Evolutionary conservation across 2,797 vertebrate genomes (phyloP).

Genomic region (Scyliorhinus canicula): DNA sequence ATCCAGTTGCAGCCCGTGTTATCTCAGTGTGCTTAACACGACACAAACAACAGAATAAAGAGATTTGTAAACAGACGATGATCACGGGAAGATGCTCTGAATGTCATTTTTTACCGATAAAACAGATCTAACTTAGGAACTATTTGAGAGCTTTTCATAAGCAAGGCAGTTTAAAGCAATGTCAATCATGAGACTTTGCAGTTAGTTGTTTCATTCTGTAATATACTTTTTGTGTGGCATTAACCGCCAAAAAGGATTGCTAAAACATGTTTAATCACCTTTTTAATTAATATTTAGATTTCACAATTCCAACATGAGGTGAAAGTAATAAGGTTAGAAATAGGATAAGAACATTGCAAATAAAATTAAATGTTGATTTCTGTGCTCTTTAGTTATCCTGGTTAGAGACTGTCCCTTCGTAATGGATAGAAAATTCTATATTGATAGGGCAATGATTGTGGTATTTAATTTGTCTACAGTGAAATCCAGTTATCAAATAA

Average conservation of each 20-base stretch:
- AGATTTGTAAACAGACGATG: neutral
- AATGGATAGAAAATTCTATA: neutral
- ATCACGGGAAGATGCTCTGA: neutral
- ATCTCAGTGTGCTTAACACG: too few species aligned
- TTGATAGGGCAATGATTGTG: neutral
- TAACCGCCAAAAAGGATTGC: neutral
- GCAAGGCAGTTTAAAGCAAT: neutral
- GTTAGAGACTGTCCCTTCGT: neutral
- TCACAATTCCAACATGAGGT: neutral
- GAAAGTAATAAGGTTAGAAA: neutral
- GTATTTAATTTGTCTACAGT: neutral
- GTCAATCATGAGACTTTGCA: too few species aligned
- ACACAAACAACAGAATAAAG: neutral
- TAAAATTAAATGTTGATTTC: neutral
- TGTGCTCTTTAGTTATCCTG: neutral
- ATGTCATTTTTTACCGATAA: neutral
- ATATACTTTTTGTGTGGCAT: neutral
- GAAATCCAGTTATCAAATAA: neutral
- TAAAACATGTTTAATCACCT: neutral
- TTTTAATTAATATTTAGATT: neutral
- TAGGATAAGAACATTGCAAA: neutral
- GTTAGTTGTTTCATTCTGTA: neutral
- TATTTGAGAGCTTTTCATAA: neutral
- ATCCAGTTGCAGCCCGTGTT: too few species aligned
- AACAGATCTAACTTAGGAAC: neutral